phyloP scores from a whole-genome alignment of 2,113 vertebrate species.

The Pagrus major region DNA sequence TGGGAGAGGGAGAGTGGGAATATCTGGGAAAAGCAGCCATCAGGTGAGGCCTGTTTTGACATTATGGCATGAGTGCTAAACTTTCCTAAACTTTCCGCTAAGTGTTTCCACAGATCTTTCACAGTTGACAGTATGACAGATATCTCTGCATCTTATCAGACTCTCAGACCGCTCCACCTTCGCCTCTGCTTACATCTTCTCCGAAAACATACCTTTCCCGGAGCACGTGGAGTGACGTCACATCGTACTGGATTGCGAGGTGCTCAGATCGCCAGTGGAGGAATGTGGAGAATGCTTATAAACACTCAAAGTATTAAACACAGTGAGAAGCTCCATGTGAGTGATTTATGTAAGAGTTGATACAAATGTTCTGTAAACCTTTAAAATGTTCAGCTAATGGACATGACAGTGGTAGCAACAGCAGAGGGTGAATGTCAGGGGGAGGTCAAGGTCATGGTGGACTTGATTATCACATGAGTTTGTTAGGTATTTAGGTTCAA shows the following conservation, averaged over 20 bases:
- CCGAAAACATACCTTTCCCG: not conserved
- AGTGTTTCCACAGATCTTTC: constrained; percentile 4
- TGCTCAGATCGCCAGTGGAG: not conserved
- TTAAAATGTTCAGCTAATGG: constrained; percentile 17
- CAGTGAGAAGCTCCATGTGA: not conserved
- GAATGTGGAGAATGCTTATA: constrained; percentile 54
- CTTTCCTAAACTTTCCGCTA: not conserved
- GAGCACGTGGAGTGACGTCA: not conserved
- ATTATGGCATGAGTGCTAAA: not conserved
- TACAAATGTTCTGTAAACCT: constrained; percentile 15
- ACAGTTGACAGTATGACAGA: not conserved
- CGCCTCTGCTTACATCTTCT: constrained; percentile 1
- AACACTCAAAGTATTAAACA: constrained; percentile 22
- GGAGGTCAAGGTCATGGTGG: constrained; percentile 33
- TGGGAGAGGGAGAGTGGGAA: no score
- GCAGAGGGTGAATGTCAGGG: not conserved
- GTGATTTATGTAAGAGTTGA: constrained; percentile 30
- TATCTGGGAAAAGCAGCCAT: no score
- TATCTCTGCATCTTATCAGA: constrained; percentile 35
- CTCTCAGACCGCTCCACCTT: not conserved
- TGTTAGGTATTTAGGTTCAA: constrained; percentile 40
- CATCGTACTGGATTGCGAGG: constrained; percentile 18
- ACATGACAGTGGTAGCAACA: not conserved
- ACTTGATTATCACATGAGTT: constrained; percentile 34
- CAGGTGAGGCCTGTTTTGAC: constrained; percentile 10